Base-by-base conservation (phyloP, 35 echinoderm and acorn worm species). In the Eucidaris tribuloides region DNA sequence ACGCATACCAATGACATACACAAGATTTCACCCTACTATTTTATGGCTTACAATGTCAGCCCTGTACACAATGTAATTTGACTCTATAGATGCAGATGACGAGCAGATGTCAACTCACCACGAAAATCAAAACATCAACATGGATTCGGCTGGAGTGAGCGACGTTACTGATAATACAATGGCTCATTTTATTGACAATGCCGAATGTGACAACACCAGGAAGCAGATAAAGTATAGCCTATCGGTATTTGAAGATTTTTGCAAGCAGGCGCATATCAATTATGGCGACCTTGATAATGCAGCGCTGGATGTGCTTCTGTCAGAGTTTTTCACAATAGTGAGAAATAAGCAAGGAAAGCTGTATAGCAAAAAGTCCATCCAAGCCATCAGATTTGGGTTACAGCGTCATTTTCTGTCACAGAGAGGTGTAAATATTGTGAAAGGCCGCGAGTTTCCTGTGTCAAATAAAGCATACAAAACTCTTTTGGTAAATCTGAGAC, bases 391-490 rank as follows among this genome's bases (percentile, higher is more conserved):
- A 42, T 65, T 70, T 70, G 60, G 39, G 2, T 7, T 84, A 13
- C 40, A 45, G 24, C 42, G 82, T 32, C 63, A 84, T 35, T 84
- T 84, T 48, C 28, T 68, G 59, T 36, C 25, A 2, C 19, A 46
- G 0, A 68, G 71, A 34, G 30, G 44, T 4, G 42, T 84, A 23
- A 30, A 84, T 33, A 84, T 84, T 0, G n/a, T n/a, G n/a, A 50
- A 45, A 30, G 60, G 62, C 0, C n/a, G 42, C 28, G 29, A 52
- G 39, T 84, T 70, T 42, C 80, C 80, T 19, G 2, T 38, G 23
- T 65, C 62, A 14, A 68, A 50, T 24, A 64, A 29, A 29, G 41
- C 62, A 1, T 84, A 68, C 62, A 84, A 84, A 30, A 62, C 59
- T 29, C 1, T 48, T 6, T 29, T 84, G 19, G 63, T 48, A 1